Base-by-base conservation (phyloP, 2,113 vertebrate genomes). In the Rhinopomastus cyanomelas region DNA sequence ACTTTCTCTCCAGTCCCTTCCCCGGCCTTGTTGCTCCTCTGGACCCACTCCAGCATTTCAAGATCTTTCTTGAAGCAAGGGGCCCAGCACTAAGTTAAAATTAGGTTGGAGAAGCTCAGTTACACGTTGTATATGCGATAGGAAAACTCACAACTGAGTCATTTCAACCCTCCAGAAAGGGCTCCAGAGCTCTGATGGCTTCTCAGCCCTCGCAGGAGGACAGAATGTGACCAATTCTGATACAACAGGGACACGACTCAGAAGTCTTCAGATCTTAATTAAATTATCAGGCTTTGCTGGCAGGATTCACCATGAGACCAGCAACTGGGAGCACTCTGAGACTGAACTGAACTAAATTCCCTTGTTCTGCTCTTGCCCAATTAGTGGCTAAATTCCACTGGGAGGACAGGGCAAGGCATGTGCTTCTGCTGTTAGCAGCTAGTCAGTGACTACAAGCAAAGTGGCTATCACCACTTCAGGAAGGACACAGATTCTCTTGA, bases 191-290 rank as follows among this genome's bases (percentile, higher is more conserved):
- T 73, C 62, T 79, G 67, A 53, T 30, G 30, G 34, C 36, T 85
- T 76, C 76, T 67, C n/a, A 37, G 56, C 6, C 32, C 56, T 69
- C 92, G 71, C 48, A 85, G 32, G 62, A 95, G 82, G 87, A 62
- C 0, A 1, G 20, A 60, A 89, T 6, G 8, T 16, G 12, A 57
- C 30, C 72, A 79, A 32, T 81, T 85, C 67, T 55, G 37, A 49
- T 52, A 76, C 29, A 48, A 78, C 56, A 81, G 65, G 56, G 81
- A 91, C 59, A 52, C 7, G 74, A 88, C 66, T 74, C 68, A 91
- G 55, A 89, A 92, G 85, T 48, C 76, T 91, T 91, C 76, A 73
- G 56, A 76, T 74, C 48, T 74, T 62, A 85, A 85, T 91, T 91
- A 92, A 95, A 87, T n/a, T 0, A 66, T 73, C 69, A 5, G 67